Percentiles rank a stretch among this genome's conserved stretches.
Conservation (phyloP, 2,797 vertebrate genomes). For the Scarus forsteni region DNA sequence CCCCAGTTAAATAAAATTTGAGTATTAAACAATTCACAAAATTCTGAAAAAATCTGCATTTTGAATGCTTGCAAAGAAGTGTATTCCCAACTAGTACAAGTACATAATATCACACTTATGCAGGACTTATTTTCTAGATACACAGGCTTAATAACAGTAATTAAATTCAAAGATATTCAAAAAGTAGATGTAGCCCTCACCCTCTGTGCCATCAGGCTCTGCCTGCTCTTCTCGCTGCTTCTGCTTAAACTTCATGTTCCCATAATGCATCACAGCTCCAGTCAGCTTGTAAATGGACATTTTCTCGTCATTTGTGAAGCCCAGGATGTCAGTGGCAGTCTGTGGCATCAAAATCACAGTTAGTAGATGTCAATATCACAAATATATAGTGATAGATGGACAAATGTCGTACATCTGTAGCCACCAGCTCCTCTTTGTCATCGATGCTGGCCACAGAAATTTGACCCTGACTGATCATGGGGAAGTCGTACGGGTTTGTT, state of each 20-base stretch:
- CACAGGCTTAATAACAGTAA: too few relatives aligned
- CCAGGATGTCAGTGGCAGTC: slow-evolving; percentile 90
- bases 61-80: too few relatives aligned
- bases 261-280: slow-evolving; percentile 90
- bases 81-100: too few relatives aligned
- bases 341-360: slow-evolving; percentile 40
- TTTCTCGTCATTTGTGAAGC: slow-evolving; percentile 89
- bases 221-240: slow-evolving; percentile 92
- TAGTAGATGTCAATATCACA: not conserved
- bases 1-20: too few relatives aligned
- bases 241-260: slow-evolving; percentile 94
- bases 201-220: slow-evolving; percentile 90
- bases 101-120: too few relatives aligned
- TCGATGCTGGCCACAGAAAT: slow-evolving; percentile 87
- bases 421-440: slow-evolving; percentile 87
- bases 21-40: too few relatives aligned
- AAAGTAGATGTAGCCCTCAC: slow-evolving; percentile 60
- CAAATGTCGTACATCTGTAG: slow-evolving; percentile 85
- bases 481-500: slow-evolving; percentile 88
- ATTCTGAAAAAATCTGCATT: too few relatives aligned
- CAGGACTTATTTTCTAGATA: too few relatives aligned
- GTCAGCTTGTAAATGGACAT: slow-evolving; percentile 91
- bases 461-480: slow-evolving; percentile 88
- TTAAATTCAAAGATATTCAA: too few relatives aligned
- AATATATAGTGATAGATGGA: accelerated